Evolutionary conservation across 1,140 invertebrate species (phyloP), one percentile per base, ranked within the genome.

Genomic region (Pseudomyrmex flavicornis): DNA sequence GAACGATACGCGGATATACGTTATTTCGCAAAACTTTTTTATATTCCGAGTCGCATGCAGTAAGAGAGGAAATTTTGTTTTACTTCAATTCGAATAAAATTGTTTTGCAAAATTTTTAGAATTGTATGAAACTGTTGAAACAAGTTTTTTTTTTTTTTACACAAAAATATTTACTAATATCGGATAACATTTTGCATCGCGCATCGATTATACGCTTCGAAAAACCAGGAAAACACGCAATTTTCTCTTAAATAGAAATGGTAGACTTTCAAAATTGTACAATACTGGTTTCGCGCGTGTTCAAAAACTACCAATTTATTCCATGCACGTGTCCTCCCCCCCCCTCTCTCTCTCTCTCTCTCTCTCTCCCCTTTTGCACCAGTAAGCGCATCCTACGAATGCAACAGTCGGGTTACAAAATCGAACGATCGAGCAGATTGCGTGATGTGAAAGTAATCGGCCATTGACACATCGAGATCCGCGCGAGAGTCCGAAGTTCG

Each of bases 391-490:
- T 80, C 22, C 76, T 61, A 72, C 20, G 75, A 79, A 13, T 79
- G 65, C 75, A 59, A 80, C 66, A 80, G 66, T 72, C 52, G 66
- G 22, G 70, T 80, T 61, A 66, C 65, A 54, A 80, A 80, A 80
- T 70, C 76, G 70, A 79, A 69, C 75, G 69, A 59, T 72, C 65
- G 46, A 70, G 20, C 66, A 26, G 54, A 61, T 54, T 54, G 35
- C 65, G 17, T 15, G 22, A 79, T 79, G 44, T 59, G 65, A 80
- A 70, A 35, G 20, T 80, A 72, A 80, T 80, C 66, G 76, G 54
- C 26, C 44, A 35, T 35, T 35, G 35, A 35, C 35, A 35, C 35
- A 35, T 35, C 35, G 5, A 35, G 5, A 35, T 35, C 0, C 35
- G 35, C 35, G 35, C 35, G 5, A 7, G 35, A 0, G 35, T 35